Percentiles rank a stretch among this genome's conserved stretches.
Conservation (phyloP, 2,888 invertebrate species). For the Trachelus stipa region DNA sequence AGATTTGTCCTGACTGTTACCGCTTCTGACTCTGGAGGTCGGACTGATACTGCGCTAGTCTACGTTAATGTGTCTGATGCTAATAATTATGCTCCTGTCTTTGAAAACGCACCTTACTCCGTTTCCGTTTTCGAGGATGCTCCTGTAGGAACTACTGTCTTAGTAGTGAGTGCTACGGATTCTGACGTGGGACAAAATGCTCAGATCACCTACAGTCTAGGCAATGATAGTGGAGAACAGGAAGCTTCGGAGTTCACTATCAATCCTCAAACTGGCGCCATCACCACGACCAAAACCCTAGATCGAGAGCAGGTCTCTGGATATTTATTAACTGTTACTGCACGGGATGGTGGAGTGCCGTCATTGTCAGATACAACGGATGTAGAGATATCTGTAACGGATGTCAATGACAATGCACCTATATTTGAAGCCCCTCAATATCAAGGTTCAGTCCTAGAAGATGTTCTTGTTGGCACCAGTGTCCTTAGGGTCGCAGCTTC, state of each 20-base stretch:
- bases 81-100: conserved; percentile 93
- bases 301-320: conserved; percentile 86
- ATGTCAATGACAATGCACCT: conserved; percentile 96
- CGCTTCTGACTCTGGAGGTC: conserved; percentile 90
- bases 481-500: conserved; percentile 83
- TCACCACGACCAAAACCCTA: conserved; percentile 84
- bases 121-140: conserved; percentile 94
- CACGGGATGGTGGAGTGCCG: conserved; percentile 92
- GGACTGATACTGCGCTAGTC: conserved; percentile 89
- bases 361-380: conserved; percentile 94
- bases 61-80: conserved; percentile 95
- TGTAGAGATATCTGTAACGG: conserved; percentile 93
- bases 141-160: conserved; percentile 89
- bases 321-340: conserved; percentile 91
- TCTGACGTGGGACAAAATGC: conserved; percentile 96
- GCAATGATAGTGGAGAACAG: conserved; percentile 73
- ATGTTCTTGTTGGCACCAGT: conserved; percentile 86
- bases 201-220: conserved; percentile 83
- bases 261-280: conserved; percentile 93
- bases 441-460: conserved; percentile 86
- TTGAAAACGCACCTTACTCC: conserved; percentile 93
- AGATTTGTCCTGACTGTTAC: conserved; percentile 87
- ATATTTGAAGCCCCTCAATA: conserved; percentile 86
- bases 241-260: conserved; percentile 79
- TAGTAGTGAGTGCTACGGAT: conserved; percentile 92